Conservation (phyloP, 2,113 vertebrate genomes). For the Sturnira hondurensis region DNA sequence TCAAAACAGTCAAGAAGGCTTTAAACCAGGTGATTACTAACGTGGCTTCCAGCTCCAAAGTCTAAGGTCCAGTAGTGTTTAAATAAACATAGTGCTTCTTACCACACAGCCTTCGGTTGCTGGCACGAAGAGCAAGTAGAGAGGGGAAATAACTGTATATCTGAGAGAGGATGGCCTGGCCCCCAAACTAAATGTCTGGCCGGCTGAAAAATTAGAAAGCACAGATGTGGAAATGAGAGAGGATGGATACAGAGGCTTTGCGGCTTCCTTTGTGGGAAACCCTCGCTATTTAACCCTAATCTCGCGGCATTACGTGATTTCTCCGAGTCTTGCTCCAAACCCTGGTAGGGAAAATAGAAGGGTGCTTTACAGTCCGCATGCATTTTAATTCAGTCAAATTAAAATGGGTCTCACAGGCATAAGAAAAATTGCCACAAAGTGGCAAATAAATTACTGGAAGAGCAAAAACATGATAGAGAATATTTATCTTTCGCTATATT, state of each 20-base stretch:
- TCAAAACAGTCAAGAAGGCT: neutral
- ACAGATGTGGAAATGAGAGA: neutral
- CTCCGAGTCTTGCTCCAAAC: neutral
- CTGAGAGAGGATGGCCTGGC: neutral
- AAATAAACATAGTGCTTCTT: constrained; percentile 7
- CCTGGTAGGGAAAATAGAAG: neutral
- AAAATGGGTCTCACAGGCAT: neutral
- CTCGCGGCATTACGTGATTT: neutral
- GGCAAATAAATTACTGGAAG: neutral
- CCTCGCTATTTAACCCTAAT: neutral
- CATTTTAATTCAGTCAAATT: neutral
- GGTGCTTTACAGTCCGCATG: neutral
- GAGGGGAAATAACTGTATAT: neutral
- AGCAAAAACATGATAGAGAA: neutral
- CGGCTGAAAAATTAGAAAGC: neutral
- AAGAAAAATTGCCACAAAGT: neutral
- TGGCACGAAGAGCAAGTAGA: constrained; percentile 1
- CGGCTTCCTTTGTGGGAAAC: neutral
- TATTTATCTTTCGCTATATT: neutral
- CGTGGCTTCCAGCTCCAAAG: neutral
- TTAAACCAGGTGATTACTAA: neutral
- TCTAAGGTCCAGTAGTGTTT: neutral
- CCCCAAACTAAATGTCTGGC: neutral
- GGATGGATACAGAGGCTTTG: neutral
- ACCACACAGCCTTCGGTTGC: neutral